A percentile compares a stretch with the other conserved stretches of the same genome.
phyloP scores from a whole-genome alignment of 2,888 invertebrate genomes.

The Plagodis pulveraria region DNA sequence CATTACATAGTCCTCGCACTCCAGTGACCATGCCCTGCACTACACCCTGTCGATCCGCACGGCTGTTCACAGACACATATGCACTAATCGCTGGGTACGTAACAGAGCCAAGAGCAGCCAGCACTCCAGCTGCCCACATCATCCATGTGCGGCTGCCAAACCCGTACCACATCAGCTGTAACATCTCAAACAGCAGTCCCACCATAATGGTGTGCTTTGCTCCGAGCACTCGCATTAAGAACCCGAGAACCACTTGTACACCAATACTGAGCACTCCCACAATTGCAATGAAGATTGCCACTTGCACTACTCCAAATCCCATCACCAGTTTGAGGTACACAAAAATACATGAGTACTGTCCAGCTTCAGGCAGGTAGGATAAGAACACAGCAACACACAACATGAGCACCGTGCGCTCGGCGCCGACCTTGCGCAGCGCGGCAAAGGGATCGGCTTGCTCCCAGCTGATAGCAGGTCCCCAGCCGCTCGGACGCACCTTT shows the following conservation, averaged over 20 bases:
- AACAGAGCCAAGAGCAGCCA: slow-evolving; percentile 97
- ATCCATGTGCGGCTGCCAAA: slow-evolving; percentile 99
- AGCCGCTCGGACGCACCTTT: slow-evolving; percentile 91
- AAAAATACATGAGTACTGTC: slow-evolving; percentile 99
- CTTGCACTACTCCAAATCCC: slow-evolving; percentile 97
- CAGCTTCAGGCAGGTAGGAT: slow-evolving; percentile 98
- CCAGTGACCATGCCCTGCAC: slow-evolving; percentile 99
- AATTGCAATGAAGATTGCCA: slow-evolving; percentile 98
- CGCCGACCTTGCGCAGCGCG: slow-evolving; percentile 95
- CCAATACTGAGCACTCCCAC: slow-evolving; percentile 98
- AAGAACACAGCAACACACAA: slow-evolving; percentile 98
- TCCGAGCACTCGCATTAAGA: slow-evolving; percentile 93
- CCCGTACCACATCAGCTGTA: slow-evolving; percentile 98
- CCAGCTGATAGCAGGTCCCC: slow-evolving; percentile 97
- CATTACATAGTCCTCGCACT: slow-evolving; percentile 98
- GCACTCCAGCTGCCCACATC: slow-evolving; percentile 99
- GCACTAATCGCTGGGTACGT: slow-evolving; percentile 99
- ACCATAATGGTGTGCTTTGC: slow-evolving; percentile 99
- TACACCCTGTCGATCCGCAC: slow-evolving; percentile 98
- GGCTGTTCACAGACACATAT: slow-evolving; percentile 98
- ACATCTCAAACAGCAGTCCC: slow-evolving; percentile 97
- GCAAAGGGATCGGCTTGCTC: slow-evolving; percentile 99
- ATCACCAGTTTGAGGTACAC: slow-evolving; percentile 99
- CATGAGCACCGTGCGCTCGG: slow-evolving; percentile 97
- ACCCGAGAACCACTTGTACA: slow-evolving; percentile 95